Base-by-base conservation (phyloP, 2,797 vertebrate genomes). In the Danio kyathit region DNA sequence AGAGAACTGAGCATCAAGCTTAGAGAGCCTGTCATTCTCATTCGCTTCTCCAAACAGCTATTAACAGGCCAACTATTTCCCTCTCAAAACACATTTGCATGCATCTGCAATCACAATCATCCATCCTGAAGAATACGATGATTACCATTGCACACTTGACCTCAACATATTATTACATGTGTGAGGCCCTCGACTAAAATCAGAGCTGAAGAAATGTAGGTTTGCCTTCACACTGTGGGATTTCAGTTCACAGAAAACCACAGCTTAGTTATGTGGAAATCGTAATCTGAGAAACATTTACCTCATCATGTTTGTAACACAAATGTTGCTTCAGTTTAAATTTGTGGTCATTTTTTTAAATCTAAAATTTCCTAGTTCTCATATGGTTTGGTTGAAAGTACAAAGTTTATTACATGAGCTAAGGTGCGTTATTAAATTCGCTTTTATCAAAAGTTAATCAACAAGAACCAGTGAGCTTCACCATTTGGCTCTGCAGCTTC, bases 21-120 rank as follows among this genome's bases (percentile, higher is more conserved):
- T n/a, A 64, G 48, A n/a, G n/a, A 59, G 51, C 52, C 66, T 29
- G 38, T 59, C 73, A 43, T 80, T 44, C 38, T 69, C 54, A 41
- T 60, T 71, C 38, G n/a, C 13, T 44, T 57, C 38, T 21, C 44
- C 67, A 77, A 60, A 80, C 13, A 38, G 13, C 46, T 51, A 64
- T 59, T 43, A 77, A 38, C 61, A 54, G 13, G 7, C 13, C 43
- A 19, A 76, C 44, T 16, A 43, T 19, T 49, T 57, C 19, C 14
- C 16, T 46, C 17, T 4, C 11, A 43, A 59, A 21, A 59, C 54
- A 70, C 13, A 82, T 14, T 11, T 3, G 1, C 14, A 64, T 40
- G 4, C 21, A 40, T 56, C n/a, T 41, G 8, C 29, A 79, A 61
- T 70, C 46, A 21, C n/a, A 0, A 43, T 60, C 5, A 5, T n/a